Percentiles rank a stretch among this genome's conserved stretches.
These are phyloP conservation scores for Troides oblongomaculatus DNA, from an alignment of 2,888 invertebrate genomes.

Conservation along the genomic window DNA sequence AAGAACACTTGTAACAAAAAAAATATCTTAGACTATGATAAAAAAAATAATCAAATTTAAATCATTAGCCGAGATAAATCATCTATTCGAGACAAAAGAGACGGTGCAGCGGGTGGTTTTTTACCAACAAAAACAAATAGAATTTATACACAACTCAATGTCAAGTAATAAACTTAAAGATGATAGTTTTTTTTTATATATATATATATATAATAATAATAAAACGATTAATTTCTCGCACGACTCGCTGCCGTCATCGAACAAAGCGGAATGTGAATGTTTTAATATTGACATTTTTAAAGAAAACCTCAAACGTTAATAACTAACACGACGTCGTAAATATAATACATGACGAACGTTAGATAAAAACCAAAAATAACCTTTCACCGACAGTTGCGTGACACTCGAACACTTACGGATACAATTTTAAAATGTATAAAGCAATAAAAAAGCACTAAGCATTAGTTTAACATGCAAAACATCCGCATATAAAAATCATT, in stretches of 20 bases:
- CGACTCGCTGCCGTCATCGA: neutral
- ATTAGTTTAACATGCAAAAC: constrained; percentile 24
- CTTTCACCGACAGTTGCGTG: neutral
- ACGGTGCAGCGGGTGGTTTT: constrained; percentile 9
- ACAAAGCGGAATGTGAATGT: neutral
- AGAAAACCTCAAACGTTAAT: constrained; percentile 1
- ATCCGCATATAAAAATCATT: constrained; percentile 1
- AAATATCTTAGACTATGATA: neutral
- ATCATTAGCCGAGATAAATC: neutral
- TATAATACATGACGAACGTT: neutral
- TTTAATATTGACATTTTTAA: neutral
- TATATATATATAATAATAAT: neutral
- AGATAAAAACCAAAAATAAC: neutral
- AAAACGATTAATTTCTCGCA: neutral
- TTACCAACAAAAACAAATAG: neutral
- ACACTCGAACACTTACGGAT: constrained; percentile 12
- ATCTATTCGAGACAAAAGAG: constrained; percentile 20
- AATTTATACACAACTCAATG: constrained; percentile 2
- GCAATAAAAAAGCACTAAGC: constrained; percentile 16
- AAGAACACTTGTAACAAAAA: neutral
- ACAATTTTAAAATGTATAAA: constrained; percentile 16
- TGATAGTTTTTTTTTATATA: neutral
- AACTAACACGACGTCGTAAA: neutral
- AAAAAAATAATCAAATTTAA: neutral
- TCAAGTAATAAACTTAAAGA: neutral